Evolutionary conservation across 2,797 vertebrate species (phyloP).

Genomic region (Falco columbarius): DNA sequence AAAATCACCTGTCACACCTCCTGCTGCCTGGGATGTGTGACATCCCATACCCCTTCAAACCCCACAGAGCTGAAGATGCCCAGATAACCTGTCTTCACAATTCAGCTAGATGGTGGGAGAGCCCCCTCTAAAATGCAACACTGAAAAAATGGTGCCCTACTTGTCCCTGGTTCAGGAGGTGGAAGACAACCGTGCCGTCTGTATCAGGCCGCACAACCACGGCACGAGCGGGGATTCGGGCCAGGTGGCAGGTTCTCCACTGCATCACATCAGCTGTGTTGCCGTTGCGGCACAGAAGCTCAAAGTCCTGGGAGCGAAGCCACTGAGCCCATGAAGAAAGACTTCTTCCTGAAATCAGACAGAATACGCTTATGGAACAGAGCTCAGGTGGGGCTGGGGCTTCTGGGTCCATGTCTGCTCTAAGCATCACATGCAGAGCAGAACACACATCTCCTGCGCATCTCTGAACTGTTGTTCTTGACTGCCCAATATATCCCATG

Average conservation of each 20-base stretch:
- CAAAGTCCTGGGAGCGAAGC: constrained; percentile 80
- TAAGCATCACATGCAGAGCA: background rate
- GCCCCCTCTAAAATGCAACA: background rate
- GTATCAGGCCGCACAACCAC: constrained; percentile 80
- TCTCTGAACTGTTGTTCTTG: background rate
- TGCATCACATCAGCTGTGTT: constrained; percentile 74
- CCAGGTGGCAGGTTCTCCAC: constrained; percentile 87
- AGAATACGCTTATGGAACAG: background rate
- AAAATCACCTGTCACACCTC: background rate
- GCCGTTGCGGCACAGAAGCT: constrained; percentile 89
- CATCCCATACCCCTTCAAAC: background rate
- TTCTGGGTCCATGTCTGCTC: background rate
- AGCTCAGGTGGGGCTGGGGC: background rate
- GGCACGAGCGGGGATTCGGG: constrained; percentile 84
- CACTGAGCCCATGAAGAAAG: constrained; percentile 72
- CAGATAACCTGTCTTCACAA: background rate
- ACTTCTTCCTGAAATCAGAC: constrained; percentile 73
- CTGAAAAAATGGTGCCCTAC: constrained; percentile 67
- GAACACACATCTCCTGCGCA: background rate
- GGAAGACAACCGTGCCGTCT: constrained; percentile 78
- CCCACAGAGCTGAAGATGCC: background rate
- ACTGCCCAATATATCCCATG: background rate
- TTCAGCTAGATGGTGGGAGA: background rate
- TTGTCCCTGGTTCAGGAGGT: constrained; percentile 84
- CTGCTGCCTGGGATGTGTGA: background rate